A percentile compares a stretch with the other conserved stretches of the same genome.
Evolutionary conservation across 2,888 invertebrate species (phyloP).

Genomic region (Hylaea fasciaria): DNA sequence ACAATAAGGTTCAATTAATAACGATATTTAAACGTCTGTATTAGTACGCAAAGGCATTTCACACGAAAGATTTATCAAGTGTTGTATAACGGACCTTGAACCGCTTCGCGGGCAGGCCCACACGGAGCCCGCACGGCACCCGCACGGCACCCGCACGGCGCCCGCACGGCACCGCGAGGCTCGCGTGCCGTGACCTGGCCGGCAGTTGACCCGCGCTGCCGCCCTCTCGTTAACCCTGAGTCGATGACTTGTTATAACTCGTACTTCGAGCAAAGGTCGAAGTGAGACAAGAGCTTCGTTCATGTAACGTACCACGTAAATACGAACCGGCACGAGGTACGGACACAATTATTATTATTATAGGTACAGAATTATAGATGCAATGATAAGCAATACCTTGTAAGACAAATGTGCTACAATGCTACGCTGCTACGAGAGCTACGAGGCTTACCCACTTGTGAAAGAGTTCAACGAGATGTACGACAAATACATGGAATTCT

Average conservation of each 20-base stretch:
- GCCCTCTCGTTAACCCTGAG: slow-evolving; percentile 25
- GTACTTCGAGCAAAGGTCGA: not conserved
- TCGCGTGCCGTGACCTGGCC: slow-evolving; percentile 14
- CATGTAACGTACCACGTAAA: not conserved
- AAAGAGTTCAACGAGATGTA: too few relatives aligned
- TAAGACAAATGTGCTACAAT: too few relatives aligned
- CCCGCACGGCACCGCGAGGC: not conserved
- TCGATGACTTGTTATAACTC: slow-evolving; percentile 18
- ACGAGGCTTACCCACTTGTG: too few relatives aligned
- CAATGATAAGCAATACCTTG: too few relatives aligned
- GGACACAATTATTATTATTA: too few relatives aligned
- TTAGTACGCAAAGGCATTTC: slow-evolving; percentile 4
- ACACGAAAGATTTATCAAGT: slow-evolving; percentile 14
- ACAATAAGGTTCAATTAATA: not conserved
- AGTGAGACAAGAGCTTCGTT: not conserved
- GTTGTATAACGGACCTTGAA: slow-evolving; percentile 22
- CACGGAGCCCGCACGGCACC: not conserved
- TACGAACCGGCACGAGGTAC: too few relatives aligned
- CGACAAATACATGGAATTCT: too few relatives aligned
- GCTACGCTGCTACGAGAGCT: too few relatives aligned
- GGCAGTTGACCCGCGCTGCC: slow-evolving; percentile 12
- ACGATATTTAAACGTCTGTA: not conserved
- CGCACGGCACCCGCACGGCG: not conserved
- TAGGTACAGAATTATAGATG: too few relatives aligned
- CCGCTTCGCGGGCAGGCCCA: not conserved